These are phyloP conservation scores for Gorsachius goisagi DNA, from an alignment of 2,113 vertebrate genomes.

Conservation along the genomic window DNA sequence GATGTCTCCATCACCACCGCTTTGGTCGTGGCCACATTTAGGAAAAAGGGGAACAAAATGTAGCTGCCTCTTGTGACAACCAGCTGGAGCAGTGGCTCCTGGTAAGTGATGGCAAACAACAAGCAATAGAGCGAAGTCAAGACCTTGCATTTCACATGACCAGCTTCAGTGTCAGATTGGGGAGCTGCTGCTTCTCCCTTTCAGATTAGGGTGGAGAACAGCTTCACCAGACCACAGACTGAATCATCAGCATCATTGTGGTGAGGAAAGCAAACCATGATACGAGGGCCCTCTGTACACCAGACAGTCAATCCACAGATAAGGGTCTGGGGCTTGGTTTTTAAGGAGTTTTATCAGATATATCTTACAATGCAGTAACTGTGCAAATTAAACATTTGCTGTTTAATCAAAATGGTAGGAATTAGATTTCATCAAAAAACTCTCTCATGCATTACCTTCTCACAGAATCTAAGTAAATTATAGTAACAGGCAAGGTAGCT, in stretches of 20 bases:
- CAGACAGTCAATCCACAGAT: fast-evolving
- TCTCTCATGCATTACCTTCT: background rate
- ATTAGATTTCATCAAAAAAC: background rate
- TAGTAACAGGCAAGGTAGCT: background rate
- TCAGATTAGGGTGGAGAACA: background rate
- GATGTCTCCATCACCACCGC: background rate
- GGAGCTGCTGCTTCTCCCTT: background rate
- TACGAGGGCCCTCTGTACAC: background rate
- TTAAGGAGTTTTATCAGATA: background rate
- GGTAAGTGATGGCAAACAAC: background rate
- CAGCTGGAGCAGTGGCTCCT: background rate
- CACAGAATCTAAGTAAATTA: background rate
- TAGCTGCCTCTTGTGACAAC: background rate
- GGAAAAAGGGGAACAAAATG: background rate
- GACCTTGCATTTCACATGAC: background rate
- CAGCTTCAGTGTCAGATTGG: background rate
- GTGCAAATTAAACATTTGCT: background rate
- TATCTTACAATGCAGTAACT: background rate
- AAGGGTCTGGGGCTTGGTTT: background rate
- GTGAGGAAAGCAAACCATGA: background rate
- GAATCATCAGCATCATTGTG: background rate
- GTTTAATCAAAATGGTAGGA: background rate
- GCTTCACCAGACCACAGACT: background rate
- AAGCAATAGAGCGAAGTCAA: background rate
- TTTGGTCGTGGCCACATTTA: background rate